These are phyloP conservation scores for Trichomycterus rosablanca DNA, from an alignment of 2,113 vertebrate genomes.

Conservation along the genomic window DNA sequence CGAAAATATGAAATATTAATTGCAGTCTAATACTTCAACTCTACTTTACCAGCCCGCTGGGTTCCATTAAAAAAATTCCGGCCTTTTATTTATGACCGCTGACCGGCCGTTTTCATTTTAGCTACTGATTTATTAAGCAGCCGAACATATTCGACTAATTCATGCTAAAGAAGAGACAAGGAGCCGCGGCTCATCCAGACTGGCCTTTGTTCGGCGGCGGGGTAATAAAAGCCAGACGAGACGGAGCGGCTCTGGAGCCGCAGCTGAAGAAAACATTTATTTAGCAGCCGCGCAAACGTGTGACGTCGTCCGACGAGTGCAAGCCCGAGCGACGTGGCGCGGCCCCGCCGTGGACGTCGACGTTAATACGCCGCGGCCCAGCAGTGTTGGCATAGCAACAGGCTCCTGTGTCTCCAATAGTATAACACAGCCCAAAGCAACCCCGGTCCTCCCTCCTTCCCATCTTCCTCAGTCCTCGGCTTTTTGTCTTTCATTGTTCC, in stretches of 20 bases:
- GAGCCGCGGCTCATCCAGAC: neutral
- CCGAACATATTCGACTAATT: slow-evolving; percentile 26
- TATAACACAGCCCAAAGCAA: slow-evolving; percentile 44
- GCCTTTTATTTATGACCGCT: slow-evolving; percentile 15
- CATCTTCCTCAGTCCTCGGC: neutral
- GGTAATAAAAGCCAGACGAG: slow-evolving; percentile 9
- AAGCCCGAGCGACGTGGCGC: slow-evolving; percentile 43
- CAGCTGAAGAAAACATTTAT: slow-evolving; percentile 31
- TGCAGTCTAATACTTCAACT: slow-evolving; percentile 25
- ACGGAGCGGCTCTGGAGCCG: slow-evolving; percentile 18
- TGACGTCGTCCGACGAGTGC: slow-evolving; percentile 14
- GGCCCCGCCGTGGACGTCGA: slow-evolving; percentile 42
- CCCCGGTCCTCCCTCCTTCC: neutral
- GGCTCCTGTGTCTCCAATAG: slow-evolving; percentile 46
- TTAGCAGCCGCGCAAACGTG: slow-evolving; percentile 22
- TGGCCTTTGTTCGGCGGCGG: neutral
- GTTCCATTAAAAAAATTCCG: slow-evolving; percentile 32
- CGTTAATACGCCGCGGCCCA: slow-evolving; percentile 42
- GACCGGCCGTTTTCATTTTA: slow-evolving; percentile 22
- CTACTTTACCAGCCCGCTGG: slow-evolving; percentile 15
- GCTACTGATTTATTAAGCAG: slow-evolving; percentile 21
- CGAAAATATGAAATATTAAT: slow-evolving; percentile 39
- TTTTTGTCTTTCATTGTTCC: slow-evolving; percentile 5
- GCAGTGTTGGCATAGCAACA: slow-evolving; percentile 58
- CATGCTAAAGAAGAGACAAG: slow-evolving; percentile 7